Percentiles rank a stretch among this genome's conserved stretches.
phyloP scores from a whole-genome alignment of 2,113 vertebrate species.

The Chionis minor region DNA sequence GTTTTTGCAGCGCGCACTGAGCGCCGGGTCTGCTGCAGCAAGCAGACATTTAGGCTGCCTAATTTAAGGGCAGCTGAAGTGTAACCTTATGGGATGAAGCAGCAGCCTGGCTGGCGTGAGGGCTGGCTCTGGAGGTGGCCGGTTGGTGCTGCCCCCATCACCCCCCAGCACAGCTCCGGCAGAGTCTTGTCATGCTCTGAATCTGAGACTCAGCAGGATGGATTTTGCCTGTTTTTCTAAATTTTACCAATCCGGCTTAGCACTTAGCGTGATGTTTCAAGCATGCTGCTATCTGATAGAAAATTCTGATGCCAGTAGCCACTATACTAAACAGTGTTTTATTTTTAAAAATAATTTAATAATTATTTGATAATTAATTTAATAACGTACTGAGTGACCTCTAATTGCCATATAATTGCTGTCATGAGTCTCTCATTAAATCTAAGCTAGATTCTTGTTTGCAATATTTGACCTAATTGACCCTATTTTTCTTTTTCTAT shows the following conservation, averaged over 20 bases:
- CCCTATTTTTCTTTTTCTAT: not conserved
- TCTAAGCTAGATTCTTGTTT: not conserved
- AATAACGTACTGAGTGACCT: not conserved
- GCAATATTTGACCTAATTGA: not conserved
- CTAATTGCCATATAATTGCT: not conserved
- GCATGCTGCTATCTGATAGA: not conserved
- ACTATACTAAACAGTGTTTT: not conserved
- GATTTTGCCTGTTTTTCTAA: not conserved
- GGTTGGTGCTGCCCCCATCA: not conserved
- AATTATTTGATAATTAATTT: not conserved
- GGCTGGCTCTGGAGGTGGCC: not conserved
- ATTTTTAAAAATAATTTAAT: not conserved
- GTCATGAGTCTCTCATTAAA: not conserved
- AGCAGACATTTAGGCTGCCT: not conserved
- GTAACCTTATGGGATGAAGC: not conserved
- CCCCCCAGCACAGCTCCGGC: accelerated
- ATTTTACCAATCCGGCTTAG: not conserved
- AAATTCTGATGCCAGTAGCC: not conserved
- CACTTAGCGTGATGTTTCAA: not conserved
- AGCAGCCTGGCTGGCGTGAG: accelerated
- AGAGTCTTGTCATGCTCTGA: not conserved
- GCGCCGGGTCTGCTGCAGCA: not conserved
- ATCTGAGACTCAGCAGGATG: not conserved
- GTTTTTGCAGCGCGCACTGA: not conserved
- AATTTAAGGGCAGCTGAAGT: not conserved